A percentile compares a stretch with the other conserved stretches of the same genome.
Evolutionary conservation across 1,140 invertebrate species (phyloP).

Genomic region (Babylonia areolata): DNA sequence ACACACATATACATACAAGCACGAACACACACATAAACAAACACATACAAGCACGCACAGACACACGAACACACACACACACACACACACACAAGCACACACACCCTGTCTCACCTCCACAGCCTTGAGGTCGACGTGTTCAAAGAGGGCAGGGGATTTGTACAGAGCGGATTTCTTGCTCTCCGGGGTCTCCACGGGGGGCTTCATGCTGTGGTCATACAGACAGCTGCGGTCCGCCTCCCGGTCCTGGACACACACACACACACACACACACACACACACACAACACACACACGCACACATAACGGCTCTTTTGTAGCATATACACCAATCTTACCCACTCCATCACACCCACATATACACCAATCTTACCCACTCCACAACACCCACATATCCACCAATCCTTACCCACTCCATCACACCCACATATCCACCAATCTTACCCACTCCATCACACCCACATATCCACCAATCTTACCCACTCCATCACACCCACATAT

Average conservation of each 20-base stretch:
- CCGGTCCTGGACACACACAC: constrained; percentile 52
- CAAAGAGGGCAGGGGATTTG: constrained; percentile 65
- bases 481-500: too few species aligned
- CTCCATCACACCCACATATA: too few species aligned
- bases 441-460: too few species aligned
- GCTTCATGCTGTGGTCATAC: constrained; percentile 70
- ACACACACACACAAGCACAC: not conserved
- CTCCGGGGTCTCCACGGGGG: constrained; percentile 64
- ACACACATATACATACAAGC: not conserved
- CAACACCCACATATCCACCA: too few species aligned
- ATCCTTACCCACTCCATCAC: too few species aligned
- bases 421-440: too few species aligned
- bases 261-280: too few species aligned
- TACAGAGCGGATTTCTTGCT: constrained; percentile 65
- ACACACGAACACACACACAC: constrained; percentile 42
- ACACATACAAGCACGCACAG: not conserved
- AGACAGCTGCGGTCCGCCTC: constrained; percentile 61
- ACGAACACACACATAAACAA: not conserved
- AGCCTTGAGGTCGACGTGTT: constrained; percentile 64
- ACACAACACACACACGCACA: too few species aligned
- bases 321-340: not conserved
- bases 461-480: too few species aligned
- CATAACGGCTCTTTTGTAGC: not conserved
- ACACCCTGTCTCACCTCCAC: constrained; percentile 55
- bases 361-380: too few species aligned